phyloP scores from a whole-genome alignment of 2,888 invertebrate species.

The Agrilus cyanescens region DNA sequence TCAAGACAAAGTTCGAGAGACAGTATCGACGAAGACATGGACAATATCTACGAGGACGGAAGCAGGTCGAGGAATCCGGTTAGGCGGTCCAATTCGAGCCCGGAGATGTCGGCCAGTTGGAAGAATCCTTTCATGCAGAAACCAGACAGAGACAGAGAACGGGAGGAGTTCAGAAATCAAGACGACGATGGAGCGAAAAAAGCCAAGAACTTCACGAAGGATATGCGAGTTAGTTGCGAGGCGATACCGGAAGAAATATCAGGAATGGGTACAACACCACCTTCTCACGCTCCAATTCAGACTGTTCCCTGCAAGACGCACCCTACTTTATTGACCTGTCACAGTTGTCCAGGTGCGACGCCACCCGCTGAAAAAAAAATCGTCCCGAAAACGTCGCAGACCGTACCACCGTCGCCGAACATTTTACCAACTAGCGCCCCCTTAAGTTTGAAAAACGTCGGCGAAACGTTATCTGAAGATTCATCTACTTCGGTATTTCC shows the following conservation, averaged over 20 bases:
- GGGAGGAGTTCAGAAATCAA: slow-evolving; percentile 15
- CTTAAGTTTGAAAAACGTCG: not conserved
- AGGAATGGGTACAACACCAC: slow-evolving; percentile 53
- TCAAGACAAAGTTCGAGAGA: slow-evolving; percentile 44
- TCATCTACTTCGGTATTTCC: slow-evolving; percentile 13
- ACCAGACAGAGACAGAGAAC: slow-evolving; percentile 18
- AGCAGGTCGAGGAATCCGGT: slow-evolving; percentile 66
- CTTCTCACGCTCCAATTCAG: slow-evolving; percentile 34
- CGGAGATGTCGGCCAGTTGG: slow-evolving; percentile 86
- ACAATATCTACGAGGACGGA: slow-evolving; percentile 25
- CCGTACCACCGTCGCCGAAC: slow-evolving; percentile 39
- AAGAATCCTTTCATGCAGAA: slow-evolving; percentile 48
- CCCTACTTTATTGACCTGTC: slow-evolving; percentile 36
- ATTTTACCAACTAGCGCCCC: slow-evolving; percentile 7
- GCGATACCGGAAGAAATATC: slow-evolving; percentile 84
- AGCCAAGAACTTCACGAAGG: slow-evolving; percentile 54
- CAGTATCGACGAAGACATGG: slow-evolving; percentile 41
- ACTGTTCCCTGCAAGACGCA: slow-evolving; percentile 20
- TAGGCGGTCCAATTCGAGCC: slow-evolving; percentile 79
- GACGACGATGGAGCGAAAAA: slow-evolving; percentile 40
- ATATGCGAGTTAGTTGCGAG: slow-evolving; percentile 77
- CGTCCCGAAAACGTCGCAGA: slow-evolving; percentile 27
- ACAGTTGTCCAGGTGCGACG: slow-evolving; percentile 39
- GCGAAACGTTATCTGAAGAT: slow-evolving; percentile 4
- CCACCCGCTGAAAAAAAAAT: slow-evolving; percentile 28